Evolutionary conservation across 2,797 vertebrate species (phyloP), one percentile per base, ranked within the genome.

Genomic region (Anguilla obscura): DNA sequence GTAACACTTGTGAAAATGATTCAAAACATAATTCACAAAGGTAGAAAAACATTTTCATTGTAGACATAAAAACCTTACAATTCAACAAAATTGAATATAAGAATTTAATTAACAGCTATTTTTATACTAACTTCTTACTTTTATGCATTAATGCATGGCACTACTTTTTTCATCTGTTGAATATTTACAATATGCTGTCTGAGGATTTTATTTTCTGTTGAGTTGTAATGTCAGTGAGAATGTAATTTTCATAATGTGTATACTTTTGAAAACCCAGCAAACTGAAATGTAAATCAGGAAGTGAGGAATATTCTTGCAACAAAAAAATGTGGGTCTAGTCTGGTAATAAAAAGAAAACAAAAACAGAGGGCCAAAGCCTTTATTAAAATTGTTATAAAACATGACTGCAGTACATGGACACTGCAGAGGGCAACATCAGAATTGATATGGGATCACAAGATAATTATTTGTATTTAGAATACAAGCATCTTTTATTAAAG

Each of bases 71-170:
- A 50, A 16, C 12, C 24, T 76, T 33, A 48, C 1, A 40, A 40
- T 79, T 82, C 21, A 48, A 82, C 21, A 24, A 82, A 48, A 80
- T 48, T 21, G 0, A 48, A 50, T 3, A n/a, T 33, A 24, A n/a
- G 12, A 82, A 82, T 80, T 45, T 48, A 50, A 48, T 48, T 21
- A 80, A 80, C 71, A 14, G 21, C 33, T 21, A 21, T 18, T 48
- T 79, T 80, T 48, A 80, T 80, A 48, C 76, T 80, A 45, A 45
- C 18, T 48, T 21, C 76, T 45, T 33, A n/a, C n/a, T 74, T 30
- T 40, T 80, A 80, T 40, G 74, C 14, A 21, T 45, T 79, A 82
- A 82, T n/a, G 79, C 27, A n/a, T 50, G 79, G 79, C 79, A 82
- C 79, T 82, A 45, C 45, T 50, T n/a, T 45, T 82, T 82, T 80